Evolutionary conservation across 53 echinoderm and acorn worm genomes (phyloP), one percentile per base, ranked within the genome.

Genomic region (Hippasteria phrygiana): DNA sequence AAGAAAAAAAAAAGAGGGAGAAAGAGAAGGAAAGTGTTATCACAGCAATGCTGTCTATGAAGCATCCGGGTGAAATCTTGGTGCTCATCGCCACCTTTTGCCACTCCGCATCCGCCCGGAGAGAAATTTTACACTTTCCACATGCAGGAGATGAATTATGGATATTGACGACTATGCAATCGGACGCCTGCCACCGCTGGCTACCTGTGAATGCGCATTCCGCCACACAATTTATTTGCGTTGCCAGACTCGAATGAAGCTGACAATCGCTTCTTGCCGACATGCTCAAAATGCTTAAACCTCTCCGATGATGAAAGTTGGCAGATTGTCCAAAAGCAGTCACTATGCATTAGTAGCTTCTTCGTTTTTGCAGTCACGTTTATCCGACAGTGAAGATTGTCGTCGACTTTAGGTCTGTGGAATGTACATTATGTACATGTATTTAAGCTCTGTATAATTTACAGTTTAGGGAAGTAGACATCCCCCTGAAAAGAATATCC

Each of bases 91-190:
- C 81, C 46, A 65, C 64, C 31, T 63, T 45, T 81, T 81, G 65
- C 63, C 81, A 42, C 29, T 56, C 32, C 10, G 81, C 65, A 81
- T 63, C 81, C 17, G 65, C 64, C 43, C 32, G 34, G 81, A 81
- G 81, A 31, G 81, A 64, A 81, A 81, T 81, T 65, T 81, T 81
- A 81, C 81, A 81, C 81, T 42, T 78, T 78, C 78, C 55, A 56
- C 63, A 64, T 65, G 65, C 16, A 45, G 65, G 63, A 8, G 81
- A 78, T 78, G 78, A 78, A 78, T 78, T 78, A 78, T 78, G 56
- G 56, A 78, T 78, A 59, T 29, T 22, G 56, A 37, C 56, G 28
- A 34, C 11, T 26, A 24, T 78, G 78, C 56, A 78, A 78, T 39
- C 26, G 39, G 78, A 78, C n/a, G 55, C 39, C 24, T 16, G 9